Percentiles rank a stretch among this genome's conserved stretches.
phyloP scores from a whole-genome alignment of 2,113 vertebrate species.

The Mesembrinibis cayennensis region DNA sequence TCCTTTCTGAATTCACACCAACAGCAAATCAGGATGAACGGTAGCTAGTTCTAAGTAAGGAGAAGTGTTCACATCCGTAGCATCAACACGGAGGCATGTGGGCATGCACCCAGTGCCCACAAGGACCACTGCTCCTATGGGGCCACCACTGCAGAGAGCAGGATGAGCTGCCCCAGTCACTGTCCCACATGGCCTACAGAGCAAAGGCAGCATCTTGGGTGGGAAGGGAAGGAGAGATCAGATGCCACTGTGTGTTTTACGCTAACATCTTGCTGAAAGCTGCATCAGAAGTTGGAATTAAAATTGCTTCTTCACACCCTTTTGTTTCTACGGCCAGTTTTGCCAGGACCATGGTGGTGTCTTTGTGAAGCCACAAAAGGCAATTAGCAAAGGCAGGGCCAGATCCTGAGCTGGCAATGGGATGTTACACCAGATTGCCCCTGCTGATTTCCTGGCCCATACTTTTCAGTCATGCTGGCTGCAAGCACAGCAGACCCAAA shows the following conservation, averaged over 20 bases:
- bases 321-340: not conserved
- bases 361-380: not conserved
- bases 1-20: not conserved
- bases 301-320: not conserved
- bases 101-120: not conserved
- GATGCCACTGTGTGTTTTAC: not conserved
- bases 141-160: not conserved
- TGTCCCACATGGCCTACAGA: not conserved
- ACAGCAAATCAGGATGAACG: not conserved
- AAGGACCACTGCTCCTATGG: not conserved
- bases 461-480: not conserved
- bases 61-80: not conserved
- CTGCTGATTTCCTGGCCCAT: not conserved
- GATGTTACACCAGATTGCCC: not conserved
- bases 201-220: not conserved
- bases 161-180: not conserved
- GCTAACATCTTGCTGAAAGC: not conserved
- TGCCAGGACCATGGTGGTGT: not conserved
- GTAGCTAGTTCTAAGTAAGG: not conserved
- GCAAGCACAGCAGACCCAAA: not conserved
- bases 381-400: not conserved
- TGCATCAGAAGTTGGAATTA: not conserved
- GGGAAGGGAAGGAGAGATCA: not conserved
- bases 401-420: not conserved
- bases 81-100: accelerated